Base-by-base conservation (phyloP, 2,797 vertebrate genomes). In the Argya squamiceps region DNA sequence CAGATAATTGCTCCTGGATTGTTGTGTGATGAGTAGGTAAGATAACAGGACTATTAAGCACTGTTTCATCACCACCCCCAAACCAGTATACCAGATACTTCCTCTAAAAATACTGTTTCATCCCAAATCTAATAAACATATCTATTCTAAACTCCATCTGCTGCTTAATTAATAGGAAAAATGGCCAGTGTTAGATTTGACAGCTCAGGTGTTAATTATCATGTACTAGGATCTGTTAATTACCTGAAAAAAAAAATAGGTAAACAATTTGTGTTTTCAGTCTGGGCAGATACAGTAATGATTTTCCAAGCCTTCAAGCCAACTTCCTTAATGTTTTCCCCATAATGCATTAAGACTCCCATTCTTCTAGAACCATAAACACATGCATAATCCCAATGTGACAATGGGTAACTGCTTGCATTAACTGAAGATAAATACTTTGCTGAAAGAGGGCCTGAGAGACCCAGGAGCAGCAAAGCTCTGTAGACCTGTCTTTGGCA, bases 11-110 rank as follows among this genome's bases (percentile, higher is more conserved):
- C 81, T 94, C 53, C 78, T 71, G 93, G 50, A 89, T 97, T 94
- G 94, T 84, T 92, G 47, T 52, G 67, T 1, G 89, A 97, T 96
- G 81, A 94, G 85, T 68, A 91, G 37, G 78, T 77, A 77, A 95
- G 97, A 97, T 97, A 97, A 84, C 80, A 95, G n/a, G 47, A 70
- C 86, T 93, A 93, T 95, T 95, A 96, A 80, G 62, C 39, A 36
- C 39, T 90, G 44, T 91, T 95, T 94, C 94, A 65, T 92, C 83
- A 95, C 43, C 59, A 58, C 32, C 62, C 13, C 37, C 56, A 95
- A 96, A 92, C 37, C 70, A 93, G 80, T 79, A 73, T n/a, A 68
- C 56, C 75, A 95, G 67, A 88, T 63, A 92, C 92, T 95, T 95
- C 89, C 88, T 82, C 74, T 77, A 62, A 92, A 95, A 89, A 23